These are phyloP conservation scores for Coelopa frigida DNA, from an alignment of 1,140 invertebrate genomes.

Conservation along the genomic window DNA sequence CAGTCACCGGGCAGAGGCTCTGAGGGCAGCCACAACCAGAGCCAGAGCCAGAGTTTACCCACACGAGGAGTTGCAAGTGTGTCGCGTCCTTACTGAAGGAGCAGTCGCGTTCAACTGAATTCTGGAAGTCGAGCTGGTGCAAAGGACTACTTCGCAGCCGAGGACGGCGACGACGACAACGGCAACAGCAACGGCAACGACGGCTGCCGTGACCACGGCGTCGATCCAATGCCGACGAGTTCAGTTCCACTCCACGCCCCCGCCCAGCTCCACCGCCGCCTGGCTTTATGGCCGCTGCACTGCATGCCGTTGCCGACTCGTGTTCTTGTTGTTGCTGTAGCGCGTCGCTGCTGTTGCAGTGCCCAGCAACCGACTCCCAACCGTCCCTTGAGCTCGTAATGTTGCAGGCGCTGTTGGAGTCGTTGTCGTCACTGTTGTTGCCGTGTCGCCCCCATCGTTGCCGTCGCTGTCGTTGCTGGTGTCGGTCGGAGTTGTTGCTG, in stretches of 20 bases:
- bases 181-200: slow-evolving; percentile 13
- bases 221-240: too few relatives aligned
- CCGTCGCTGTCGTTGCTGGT: not conserved
- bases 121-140: slow-evolving; percentile 26
- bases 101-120: slow-evolving; percentile 37
- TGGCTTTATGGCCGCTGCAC: not conserved
- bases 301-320: not conserved
- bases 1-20: not conserved
- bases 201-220: too few relatives aligned
- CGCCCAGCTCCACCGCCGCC: not conserved
- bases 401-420: not conserved
- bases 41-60: too few relatives aligned
- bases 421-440: not conserved
- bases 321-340: not conserved
- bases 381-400: not conserved
- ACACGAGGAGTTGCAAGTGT: slow-evolving; percentile 24
- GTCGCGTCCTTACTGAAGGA: slow-evolving; percentile 41
- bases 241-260: too few relatives aligned
- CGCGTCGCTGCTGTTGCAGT: not conserved
- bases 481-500: not conserved
- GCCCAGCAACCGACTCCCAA: too few relatives aligned
- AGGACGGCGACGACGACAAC: slow-evolving; percentile 21
- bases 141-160: slow-evolving; percentile 38
- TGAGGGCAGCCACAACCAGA: too few relatives aligned
- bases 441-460: not conserved